phyloP scores from a whole-genome alignment of 1,140 invertebrate genomes.

The Paramacrobiotus metropolitanus region DNA sequence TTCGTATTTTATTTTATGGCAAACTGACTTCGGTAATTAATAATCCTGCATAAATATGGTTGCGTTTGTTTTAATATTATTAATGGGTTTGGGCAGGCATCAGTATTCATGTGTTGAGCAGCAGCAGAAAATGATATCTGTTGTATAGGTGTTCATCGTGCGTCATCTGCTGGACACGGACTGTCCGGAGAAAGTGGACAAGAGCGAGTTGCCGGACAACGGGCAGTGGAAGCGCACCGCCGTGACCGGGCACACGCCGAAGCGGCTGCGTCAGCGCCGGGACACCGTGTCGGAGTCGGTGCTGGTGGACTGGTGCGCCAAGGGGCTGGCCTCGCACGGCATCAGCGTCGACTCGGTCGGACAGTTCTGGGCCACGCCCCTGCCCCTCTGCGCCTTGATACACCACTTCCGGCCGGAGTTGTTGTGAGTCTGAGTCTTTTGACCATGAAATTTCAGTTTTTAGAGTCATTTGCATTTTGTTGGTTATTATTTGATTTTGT shows the following conservation, averaged over 20 bases:
- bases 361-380: conserved; percentile 1
- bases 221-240: background rate
- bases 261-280: background rate
- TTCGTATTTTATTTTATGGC: no score
- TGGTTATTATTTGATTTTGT: no score
- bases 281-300: background rate
- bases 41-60: no score
- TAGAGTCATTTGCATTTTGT: no score
- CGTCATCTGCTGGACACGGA: conserved; percentile 34
- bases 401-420: background rate
- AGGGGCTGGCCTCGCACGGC: background rate
- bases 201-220: background rate
- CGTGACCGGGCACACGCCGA: background rate
- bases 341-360: conserved; percentile 10
- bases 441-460: no score
- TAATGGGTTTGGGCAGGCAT: no score
- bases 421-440: no score
- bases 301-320: background rate
- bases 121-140: no score
- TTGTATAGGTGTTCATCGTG: conserved; percentile 22
- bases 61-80: no score
- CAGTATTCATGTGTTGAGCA: no score
- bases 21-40: no score
- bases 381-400: background rate
- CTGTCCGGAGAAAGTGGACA: conserved; percentile 30